Base-by-base conservation (phyloP, 2,888 invertebrate species). In the Synanthedon andrenaeformis region DNA sequence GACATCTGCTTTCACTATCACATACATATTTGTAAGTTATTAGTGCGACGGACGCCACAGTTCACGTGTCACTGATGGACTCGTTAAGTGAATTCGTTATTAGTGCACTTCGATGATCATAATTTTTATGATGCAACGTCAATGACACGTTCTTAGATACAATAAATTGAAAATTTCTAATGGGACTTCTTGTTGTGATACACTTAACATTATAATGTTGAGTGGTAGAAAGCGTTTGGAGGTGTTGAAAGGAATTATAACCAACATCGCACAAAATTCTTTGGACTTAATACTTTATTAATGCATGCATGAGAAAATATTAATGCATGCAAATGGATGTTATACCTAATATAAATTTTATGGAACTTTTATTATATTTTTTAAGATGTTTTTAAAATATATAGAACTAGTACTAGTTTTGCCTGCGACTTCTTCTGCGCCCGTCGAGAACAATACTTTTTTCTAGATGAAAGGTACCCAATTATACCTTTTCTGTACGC, bases 1-100 rank as follows among this genome's bases (percentile, higher is more conserved):
- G 60, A 52, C 57, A 60, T 52, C 57, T 65, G 63, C 77, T 77
- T 77, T 76, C 76, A 66, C 74, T 64, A 57, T 60, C 65, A 63
- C 70, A 59, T 64, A 64, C 70, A 59, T 70, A 72, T 77, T 74
- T 69, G 74, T 73, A 71, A 57, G 53, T 54, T 51, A 53, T 55
- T 35, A 28, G 17, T 8, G 45, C 51, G 13, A 19, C 35, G 52
- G 19, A 41, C 13, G 19, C 11, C 41, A 19, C 41, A 13, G 35
- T 35, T 19, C 12, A 35, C 35, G 13, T 12, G n/a, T 28, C 35
- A 12, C 13, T 8, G 51, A 41, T 14, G 45, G 35, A 13, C 45
- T 42, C 45, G 28, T 51, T 51, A 54, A 51, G 50, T 54, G 54
- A 54, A 42, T 51, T 51, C 23, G 50, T 42, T 54, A 51, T 17